phyloP scores from a whole-genome alignment of 2,888 invertebrate species.

The Leptopilina myrica region DNA sequence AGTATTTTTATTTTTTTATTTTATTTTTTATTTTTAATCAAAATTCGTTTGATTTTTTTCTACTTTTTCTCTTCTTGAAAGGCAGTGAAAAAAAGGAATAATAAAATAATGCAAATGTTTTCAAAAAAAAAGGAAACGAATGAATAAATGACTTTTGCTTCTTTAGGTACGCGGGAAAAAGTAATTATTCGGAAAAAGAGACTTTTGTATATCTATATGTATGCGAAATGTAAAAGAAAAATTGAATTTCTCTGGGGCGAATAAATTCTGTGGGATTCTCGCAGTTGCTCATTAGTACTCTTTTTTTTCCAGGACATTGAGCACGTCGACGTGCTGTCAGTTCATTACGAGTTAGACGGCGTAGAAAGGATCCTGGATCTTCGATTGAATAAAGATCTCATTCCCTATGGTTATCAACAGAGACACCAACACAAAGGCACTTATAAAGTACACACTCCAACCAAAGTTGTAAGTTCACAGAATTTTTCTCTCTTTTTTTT shows the following conservation, averaged over 20 bases:
- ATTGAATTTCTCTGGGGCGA: conserved; percentile 19
- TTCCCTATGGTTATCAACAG: conserved; percentile 83
- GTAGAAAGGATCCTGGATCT: conserved; percentile 84
- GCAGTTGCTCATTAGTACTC: conserved; percentile 17
- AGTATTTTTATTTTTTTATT: too few species aligned
- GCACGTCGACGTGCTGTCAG: conserved; percentile 80
- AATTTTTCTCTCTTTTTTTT: too few species aligned
- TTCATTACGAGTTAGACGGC: conserved; percentile 83
- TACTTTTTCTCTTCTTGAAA: too few species aligned
- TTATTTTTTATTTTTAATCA: too few species aligned
- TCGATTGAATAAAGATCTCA: conserved; percentile 84
- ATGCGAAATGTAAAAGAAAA: background rate
- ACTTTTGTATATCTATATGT: background rate
- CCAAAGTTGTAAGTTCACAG: conserved; percentile 73
- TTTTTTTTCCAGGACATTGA: conserved; percentile 75
- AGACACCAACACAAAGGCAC: conserved; percentile 77
- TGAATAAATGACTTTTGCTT: background rate
- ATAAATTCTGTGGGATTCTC: conserved; percentile 13
- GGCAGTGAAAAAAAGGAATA: too few species aligned
- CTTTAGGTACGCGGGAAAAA: background rate
- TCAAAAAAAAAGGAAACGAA: background rate
- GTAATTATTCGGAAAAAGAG: conserved; percentile 12
- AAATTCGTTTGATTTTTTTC: too few species aligned
- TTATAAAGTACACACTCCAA: conserved; percentile 75
- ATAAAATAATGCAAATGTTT: too few species aligned